Evolutionary conservation across 2,888 invertebrate genomes (phyloP).

Genomic region (Acrobasis repandana): DNA sequence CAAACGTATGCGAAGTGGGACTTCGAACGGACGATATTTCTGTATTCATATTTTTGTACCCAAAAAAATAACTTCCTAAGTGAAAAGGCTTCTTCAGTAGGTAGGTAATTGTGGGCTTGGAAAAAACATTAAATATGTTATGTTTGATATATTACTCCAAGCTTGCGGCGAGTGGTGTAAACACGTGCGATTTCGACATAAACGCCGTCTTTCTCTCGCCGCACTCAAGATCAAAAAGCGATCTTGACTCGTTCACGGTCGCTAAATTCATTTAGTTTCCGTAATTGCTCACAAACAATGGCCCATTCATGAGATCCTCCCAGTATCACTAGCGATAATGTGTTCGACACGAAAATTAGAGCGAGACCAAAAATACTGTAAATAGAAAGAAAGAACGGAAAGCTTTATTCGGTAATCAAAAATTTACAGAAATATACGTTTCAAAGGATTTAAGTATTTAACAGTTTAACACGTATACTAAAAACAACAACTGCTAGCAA

Average conservation of each 20-base stretch:
- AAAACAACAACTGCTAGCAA: no score
- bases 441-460: no score
- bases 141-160: background rate
- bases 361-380: slow-evolving; percentile 1
- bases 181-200: slow-evolving; percentile 21
- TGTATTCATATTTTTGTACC: no score
- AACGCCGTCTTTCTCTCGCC: slow-evolving; percentile 36
- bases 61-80: no score
- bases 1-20: no score
- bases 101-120: no score
- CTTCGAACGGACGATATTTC: no score
- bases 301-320: slow-evolving; percentile 32
- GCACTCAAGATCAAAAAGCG: slow-evolving; percentile 49
- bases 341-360: slow-evolving; percentile 9
- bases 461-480: no score
- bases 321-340: slow-evolving; percentile 3
- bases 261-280: slow-evolving; percentile 36
- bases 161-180: background rate
- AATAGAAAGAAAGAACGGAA: no score
- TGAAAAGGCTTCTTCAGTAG: no score
- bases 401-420: no score
- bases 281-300: slow-evolving; percentile 33
- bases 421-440: no score
- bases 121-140: background rate
- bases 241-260: slow-evolving; percentile 41